These are phyloP conservation scores for Protonibea diacanthus DNA, from an alignment of 2,797 vertebrate species.

Conservation along the genomic window DNA sequence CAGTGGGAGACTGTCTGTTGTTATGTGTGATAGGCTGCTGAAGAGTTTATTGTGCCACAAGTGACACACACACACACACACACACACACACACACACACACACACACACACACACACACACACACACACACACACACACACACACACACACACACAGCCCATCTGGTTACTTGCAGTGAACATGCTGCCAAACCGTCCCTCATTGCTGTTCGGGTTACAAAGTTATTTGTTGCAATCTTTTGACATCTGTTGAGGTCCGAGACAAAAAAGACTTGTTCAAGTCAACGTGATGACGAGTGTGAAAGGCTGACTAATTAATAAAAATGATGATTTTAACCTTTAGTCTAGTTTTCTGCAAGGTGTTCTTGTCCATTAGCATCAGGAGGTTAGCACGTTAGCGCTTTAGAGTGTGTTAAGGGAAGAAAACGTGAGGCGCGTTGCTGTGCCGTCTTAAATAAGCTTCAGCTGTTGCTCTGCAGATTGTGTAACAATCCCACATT, in stretches of 20 bases:
- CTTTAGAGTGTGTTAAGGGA: neutral
- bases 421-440: neutral
- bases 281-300: neutral
- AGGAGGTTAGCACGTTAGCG: too few species aligned
- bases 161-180: constrained; percentile 50
- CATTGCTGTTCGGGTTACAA: constrained; percentile 20
- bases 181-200: constrained; percentile 22
- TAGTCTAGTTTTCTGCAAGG: neutral
- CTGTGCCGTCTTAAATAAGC: neutral
- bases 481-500: neutral
- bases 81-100: constrained; percentile 22
- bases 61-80: constrained; percentile 14
- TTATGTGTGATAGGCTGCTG: constrained; percentile 25
- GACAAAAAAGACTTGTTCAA: constrained; percentile 3
- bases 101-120: constrained; percentile 13
- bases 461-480: neutral
- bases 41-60: constrained; percentile 30
- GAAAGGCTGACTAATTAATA: constrained; percentile 5
- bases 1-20: constrained; percentile 20
- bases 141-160: constrained; percentile 22
- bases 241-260: constrained; percentile 39
- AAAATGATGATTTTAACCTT: neutral
- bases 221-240: constrained; percentile 20
- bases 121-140: constrained; percentile 22
- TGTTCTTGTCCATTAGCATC: too few species aligned